These are phyloP conservation scores for Mobula birostris DNA, from an alignment of 2,113 vertebrate species.

Conservation along the genomic window DNA sequence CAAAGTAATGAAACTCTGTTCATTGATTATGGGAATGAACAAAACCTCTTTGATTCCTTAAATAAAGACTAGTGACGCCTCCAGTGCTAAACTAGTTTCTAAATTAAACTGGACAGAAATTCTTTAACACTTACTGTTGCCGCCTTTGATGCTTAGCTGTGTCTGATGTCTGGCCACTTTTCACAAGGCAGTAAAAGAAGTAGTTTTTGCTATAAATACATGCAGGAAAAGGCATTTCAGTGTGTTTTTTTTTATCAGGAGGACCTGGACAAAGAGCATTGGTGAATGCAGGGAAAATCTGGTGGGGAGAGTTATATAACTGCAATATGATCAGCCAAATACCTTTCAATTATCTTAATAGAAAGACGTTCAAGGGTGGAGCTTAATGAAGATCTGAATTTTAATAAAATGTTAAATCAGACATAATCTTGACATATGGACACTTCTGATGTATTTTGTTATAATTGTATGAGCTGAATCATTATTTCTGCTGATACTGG, in stretches of 20 bases:
- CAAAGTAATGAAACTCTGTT: neutral
- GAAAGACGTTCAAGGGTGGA: neutral
- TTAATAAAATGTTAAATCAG: neutral
- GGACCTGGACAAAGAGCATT: too few species aligned
- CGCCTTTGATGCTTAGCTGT: neutral
- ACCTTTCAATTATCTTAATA: neutral
- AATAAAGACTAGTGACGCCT: neutral
- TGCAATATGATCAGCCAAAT: neutral
- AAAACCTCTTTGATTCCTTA: neutral
- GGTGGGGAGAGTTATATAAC: neutral
- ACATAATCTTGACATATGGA: neutral
- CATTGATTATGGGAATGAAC: neutral
- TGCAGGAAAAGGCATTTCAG: too few species aligned
- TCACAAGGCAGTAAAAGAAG: neutral
- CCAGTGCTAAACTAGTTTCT: neutral
- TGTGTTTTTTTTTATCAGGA: too few species aligned
- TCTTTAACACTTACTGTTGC: neutral
- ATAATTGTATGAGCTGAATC: neutral
- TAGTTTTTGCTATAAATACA: too few species aligned
- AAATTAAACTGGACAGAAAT: neutral
- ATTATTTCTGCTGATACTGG: neutral
- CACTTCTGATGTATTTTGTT: neutral
- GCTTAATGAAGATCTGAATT: neutral
- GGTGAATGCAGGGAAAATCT: neutral
- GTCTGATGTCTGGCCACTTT: neutral